Conservation (phyloP, 2,888 invertebrate species). For the Auanema freiburgensis region DNA sequence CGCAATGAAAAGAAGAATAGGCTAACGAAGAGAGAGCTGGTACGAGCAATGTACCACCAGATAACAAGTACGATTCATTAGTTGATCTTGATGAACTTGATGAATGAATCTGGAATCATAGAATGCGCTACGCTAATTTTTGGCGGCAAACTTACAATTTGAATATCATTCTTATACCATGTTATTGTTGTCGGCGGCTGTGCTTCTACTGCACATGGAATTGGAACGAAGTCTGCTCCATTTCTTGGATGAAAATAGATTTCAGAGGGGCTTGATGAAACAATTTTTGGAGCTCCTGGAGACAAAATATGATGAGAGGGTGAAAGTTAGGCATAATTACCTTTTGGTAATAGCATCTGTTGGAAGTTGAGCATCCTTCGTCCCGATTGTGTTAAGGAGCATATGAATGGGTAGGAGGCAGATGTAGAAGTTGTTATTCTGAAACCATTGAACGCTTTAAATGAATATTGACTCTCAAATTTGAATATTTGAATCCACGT, state of each 20-base stretch:
- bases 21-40: conserved; percentile 35
- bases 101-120: neutral
- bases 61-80: conserved; percentile 38
- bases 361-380: conserved; percentile 40
- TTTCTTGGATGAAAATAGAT: conserved; percentile 39
- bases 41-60: conserved; percentile 45
- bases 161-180: conserved; percentile 44
- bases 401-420: conserved; percentile 46
- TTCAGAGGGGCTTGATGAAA: conserved; percentile 28
- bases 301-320: conserved; percentile 1
- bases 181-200: conserved; percentile 33
- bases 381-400: conserved; percentile 37
- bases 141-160: conserved; percentile 28
- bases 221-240: conserved; percentile 36
- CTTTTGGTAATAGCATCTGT: conserved; percentile 41
- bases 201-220: conserved; percentile 39
- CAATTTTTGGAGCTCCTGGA: conserved; percentile 37
- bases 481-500: neutral
- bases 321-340: conserved; percentile 8
- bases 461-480: no score
- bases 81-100: conserved; percentile 7
- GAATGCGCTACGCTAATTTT: neutral
- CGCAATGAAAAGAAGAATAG: conserved; percentile 47
- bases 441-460: conserved; percentile 14
- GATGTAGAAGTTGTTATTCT: conserved; percentile 32